These are phyloP conservation scores for Pogonomyrmex californicus DNA, from an alignment of 1,140 invertebrate species.

Conservation along the genomic window DNA sequence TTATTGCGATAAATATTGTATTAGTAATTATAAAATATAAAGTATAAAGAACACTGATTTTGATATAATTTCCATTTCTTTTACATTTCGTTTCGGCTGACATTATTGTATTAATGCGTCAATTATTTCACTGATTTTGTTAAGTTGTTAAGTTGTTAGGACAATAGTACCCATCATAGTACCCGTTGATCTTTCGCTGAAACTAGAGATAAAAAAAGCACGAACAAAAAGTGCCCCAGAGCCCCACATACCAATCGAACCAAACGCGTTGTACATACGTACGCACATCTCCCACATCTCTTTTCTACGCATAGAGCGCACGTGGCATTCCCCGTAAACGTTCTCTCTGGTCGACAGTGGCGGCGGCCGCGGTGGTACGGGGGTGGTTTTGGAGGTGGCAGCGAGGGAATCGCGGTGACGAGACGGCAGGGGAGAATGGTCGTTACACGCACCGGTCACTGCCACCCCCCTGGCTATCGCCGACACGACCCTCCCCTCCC, in stretches of 20 bases:
- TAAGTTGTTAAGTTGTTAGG: background rate
- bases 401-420: conserved; percentile 43
- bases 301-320: conserved; percentile 80
- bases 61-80: background rate
- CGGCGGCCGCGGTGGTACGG: conserved; percentile 52
- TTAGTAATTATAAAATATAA: too few relatives aligned
- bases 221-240: conserved; percentile 81
- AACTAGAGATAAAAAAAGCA: conserved; percentile 21
- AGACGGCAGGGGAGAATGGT: conserved; percentile 71
- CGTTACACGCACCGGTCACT: conserved; percentile 87
- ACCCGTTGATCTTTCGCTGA: background rate
- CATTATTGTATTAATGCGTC: background rate
- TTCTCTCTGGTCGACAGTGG: conserved; percentile 63
- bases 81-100: background rate
- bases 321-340: conserved; percentile 80
- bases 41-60: too few relatives aligned
- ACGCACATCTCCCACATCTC: conserved; percentile 66
- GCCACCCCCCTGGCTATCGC: conserved; percentile 81
- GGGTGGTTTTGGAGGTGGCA: conserved; percentile 51
- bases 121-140: background rate
- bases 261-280: conserved; percentile 49
- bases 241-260: conserved; percentile 80
- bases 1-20: too few relatives aligned
- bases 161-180: background rate
- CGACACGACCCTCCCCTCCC: conserved; percentile 69